Percentiles rank a stretch among this genome's conserved stretches.
Evolutionary conservation across 2,113 vertebrate genomes (phyloP).

Genomic region (Brachionichthys hirsutus): DNA sequence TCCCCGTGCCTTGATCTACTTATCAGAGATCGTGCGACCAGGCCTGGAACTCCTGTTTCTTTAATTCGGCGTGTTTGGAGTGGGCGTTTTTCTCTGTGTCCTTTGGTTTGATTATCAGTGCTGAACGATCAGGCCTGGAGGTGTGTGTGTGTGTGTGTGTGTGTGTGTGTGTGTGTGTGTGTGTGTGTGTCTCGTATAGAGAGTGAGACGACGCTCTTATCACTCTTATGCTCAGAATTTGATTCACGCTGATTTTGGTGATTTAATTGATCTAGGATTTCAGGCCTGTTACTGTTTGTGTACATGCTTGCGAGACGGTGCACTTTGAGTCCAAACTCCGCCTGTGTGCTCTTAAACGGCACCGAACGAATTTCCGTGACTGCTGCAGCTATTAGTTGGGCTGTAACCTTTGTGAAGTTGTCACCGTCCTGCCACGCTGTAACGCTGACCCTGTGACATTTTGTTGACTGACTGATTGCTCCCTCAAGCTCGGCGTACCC

Average conservation of each 20-base stretch:
- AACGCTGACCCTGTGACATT: slow-evolving; percentile 71
- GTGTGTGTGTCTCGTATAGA: slow-evolving; percentile 12
- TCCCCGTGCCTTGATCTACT: slow-evolving; percentile 75
- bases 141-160: slow-evolving; percentile 16
- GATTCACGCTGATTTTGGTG: slow-evolving; percentile 39
- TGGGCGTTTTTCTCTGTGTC: slow-evolving; percentile 70
- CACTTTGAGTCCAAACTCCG: slow-evolving; percentile 32
- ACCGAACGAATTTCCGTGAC: slow-evolving; percentile 34
- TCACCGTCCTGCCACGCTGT: slow-evolving; percentile 52
- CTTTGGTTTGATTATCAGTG: slow-evolving; percentile 66
- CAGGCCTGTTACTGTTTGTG: background rate
- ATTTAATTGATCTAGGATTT: slow-evolving; percentile 46
- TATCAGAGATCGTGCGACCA: slow-evolving; percentile 69
- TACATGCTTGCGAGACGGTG: slow-evolving; percentile 11
- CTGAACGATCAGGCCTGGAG: slow-evolving; percentile 61
- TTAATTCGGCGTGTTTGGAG: slow-evolving; percentile 70
- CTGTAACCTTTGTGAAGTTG: slow-evolving; percentile 73
- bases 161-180: slow-evolving; percentile 14
- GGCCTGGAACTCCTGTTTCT: slow-evolving; percentile 66
- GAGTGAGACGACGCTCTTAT: slow-evolving; percentile 40
- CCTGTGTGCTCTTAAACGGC: slow-evolving; percentile 14
- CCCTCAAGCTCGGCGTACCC: slow-evolving; percentile 65
- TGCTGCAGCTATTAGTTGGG: slow-evolving; percentile 58
- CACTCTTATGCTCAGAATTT: slow-evolving; percentile 30
- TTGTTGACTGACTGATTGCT: slow-evolving; percentile 74